phyloP scores from a whole-genome alignment of 2,113 vertebrate species.

The Podarcis muralis region DNA sequence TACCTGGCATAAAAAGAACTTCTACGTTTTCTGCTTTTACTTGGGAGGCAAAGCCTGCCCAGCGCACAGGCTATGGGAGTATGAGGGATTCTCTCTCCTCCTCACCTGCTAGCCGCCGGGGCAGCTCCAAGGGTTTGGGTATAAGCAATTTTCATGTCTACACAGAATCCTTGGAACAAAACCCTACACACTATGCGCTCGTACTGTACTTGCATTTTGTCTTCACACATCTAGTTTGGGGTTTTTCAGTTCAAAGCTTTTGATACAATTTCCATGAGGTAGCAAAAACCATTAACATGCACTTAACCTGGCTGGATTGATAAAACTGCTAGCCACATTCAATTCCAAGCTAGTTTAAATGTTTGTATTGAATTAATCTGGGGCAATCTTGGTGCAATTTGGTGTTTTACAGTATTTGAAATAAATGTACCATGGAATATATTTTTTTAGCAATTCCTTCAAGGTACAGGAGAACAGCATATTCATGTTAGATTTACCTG shows the following conservation, averaged over 20 bases:
- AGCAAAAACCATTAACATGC: neutral
- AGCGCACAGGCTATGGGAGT: too few relatives aligned
- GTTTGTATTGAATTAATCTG: neutral
- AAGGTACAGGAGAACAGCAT: neutral
- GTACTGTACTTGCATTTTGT: neutral
- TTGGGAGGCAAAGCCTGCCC: too few relatives aligned
- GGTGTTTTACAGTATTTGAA: neutral
- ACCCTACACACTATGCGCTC: too few relatives aligned
- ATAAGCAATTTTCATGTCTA: too few relatives aligned
- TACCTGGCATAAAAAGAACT: too few relatives aligned
- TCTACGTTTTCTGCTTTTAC: too few relatives aligned
- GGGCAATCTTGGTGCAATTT: neutral
- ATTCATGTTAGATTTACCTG: slow-evolving; percentile 74
- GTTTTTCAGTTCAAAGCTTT: neutral
- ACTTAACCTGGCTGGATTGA: neutral
- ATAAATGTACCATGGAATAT: neutral
- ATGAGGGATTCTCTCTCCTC: too few relatives aligned
- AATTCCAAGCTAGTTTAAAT: neutral
- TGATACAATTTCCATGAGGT: neutral
- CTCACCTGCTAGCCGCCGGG: too few relatives aligned
- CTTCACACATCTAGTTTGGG: neutral
- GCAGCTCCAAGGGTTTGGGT: too few relatives aligned
- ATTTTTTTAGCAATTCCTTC: neutral
- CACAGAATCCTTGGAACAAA: too few relatives aligned
- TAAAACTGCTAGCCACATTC: neutral